Conservation (phyloP, 2,888 invertebrate genomes). For the Meganola albula region DNA sequence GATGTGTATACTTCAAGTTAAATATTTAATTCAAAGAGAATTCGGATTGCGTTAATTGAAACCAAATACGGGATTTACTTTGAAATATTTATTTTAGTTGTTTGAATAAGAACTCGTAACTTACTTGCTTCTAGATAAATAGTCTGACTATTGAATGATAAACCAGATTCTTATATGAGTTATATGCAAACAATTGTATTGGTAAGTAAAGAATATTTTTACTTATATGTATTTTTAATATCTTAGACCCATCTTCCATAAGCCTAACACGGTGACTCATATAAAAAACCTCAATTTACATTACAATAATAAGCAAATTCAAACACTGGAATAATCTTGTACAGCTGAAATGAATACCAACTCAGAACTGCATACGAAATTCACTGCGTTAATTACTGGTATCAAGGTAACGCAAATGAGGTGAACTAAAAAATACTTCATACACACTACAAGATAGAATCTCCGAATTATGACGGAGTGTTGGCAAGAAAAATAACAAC, state of each 20-base stretch:
- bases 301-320: conserved; percentile 17
- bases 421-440: conserved; percentile 52
- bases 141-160: no score
- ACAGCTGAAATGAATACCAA: conserved; percentile 19
- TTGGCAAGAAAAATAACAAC: conserved; percentile 44
- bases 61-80: no score
- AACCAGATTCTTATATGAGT: no score
- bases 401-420: conserved; percentile 54
- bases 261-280: no score
- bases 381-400: conserved; percentile 50
- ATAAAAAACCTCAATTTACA: no score
- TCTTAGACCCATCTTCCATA: no score
- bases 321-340: conserved; percentile 13
- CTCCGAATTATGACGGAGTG: conserved; percentile 60
- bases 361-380: conserved; percentile 34
- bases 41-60: conserved; percentile 27
- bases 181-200: no score
- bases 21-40: conserved; percentile 20
- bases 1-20: conserved; percentile 23
- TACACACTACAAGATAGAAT: conserved; percentile 63
- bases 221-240: no score
- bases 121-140: no score
- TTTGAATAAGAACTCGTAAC: no score
- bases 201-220: no score
- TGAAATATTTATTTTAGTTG: no score